Percentiles rank a stretch among this genome's conserved stretches.
Conservation (phyloP, 2,888 invertebrate genomes). For the Mesoligia furuncula region DNA sequence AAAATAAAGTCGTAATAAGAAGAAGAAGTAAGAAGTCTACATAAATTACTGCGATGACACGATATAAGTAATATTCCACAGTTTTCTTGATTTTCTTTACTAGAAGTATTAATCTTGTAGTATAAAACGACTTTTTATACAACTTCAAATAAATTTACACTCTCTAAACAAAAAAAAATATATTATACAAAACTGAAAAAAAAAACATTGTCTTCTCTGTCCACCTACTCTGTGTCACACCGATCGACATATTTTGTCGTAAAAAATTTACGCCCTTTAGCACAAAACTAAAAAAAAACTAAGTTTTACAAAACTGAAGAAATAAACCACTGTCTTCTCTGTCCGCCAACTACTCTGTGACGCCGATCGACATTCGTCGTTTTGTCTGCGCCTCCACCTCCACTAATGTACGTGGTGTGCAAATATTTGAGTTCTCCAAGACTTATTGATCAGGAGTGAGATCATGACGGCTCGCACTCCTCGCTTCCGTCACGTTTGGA, state of each 20-base stretch:
- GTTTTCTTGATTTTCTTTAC: neutral
- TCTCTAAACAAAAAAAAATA: neutral
- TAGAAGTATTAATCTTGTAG: no score
- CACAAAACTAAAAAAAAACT: neutral
- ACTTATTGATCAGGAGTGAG: slow-evolving; percentile 86
- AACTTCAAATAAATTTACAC: neutral
- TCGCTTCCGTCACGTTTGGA: slow-evolving; percentile 87
- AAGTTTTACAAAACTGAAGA: neutral
- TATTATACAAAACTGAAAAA: no score
- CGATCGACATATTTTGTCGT: no score
- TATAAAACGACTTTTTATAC: no score
- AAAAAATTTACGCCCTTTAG: neutral
- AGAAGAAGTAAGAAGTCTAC: neutral
- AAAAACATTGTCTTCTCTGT: neutral
- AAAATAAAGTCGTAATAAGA: neutral
- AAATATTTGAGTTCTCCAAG: slow-evolving; percentile 87
- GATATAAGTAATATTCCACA: neutral
- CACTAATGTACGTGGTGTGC: slow-evolving; percentile 86
- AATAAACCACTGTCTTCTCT: slow-evolving; percentile 22
- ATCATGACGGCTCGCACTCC: slow-evolving; percentile 81
- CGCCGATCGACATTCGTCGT: slow-evolving; percentile 69
- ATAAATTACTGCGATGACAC: no score
- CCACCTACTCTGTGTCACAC: no score
- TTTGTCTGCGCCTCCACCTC: slow-evolving; percentile 72
- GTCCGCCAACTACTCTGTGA: slow-evolving; percentile 58